These are phyloP conservation scores for Stigmatopora argus DNA, from an alignment of 2,113 vertebrate species.

Conservation along the genomic window DNA sequence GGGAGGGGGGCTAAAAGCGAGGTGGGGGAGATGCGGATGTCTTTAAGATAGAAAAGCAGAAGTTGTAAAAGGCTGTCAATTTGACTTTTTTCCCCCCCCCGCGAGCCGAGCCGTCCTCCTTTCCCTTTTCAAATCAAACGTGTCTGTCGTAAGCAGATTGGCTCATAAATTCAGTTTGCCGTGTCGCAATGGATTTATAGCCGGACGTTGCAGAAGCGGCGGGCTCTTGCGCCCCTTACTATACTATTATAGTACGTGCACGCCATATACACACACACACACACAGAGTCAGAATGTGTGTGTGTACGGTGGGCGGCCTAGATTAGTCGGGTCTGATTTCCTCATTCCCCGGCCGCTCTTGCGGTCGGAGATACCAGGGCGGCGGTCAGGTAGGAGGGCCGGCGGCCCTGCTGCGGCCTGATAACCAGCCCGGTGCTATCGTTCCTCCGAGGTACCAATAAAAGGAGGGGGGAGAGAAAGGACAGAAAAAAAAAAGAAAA, in stretches of 20 bases:
- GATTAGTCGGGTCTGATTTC: slow-evolving; percentile 96
- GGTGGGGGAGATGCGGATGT: too few relatives aligned
- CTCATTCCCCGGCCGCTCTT: slow-evolving; percentile 86
- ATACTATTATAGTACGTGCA: too few relatives aligned
- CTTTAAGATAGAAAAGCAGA: slow-evolving; percentile 29
- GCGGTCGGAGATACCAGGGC: slow-evolving; percentile 91
- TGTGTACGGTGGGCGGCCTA: slow-evolving; percentile 44
- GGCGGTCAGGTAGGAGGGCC: slow-evolving; percentile 81
- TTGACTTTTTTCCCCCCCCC: too few relatives aligned
- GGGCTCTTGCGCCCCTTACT: slow-evolving; percentile 48
- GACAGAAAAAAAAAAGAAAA: not conserved
- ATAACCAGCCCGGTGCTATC: slow-evolving; percentile 46
- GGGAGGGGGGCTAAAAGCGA: too few relatives aligned
- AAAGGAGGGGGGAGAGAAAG: slow-evolving; percentile 16
- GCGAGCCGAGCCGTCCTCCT: slow-evolving; percentile 18
- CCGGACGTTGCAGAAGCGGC: slow-evolving; percentile 98
- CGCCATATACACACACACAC: slow-evolving; percentile 8
- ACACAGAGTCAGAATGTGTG: not conserved
- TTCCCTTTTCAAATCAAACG: slow-evolving; percentile 66
- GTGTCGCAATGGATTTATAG: slow-evolving; percentile 99
- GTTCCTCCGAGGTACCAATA: slow-evolving; percentile 16
- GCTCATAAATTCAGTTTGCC: slow-evolving; percentile 96
- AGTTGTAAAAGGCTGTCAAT: slow-evolving; percentile 6
- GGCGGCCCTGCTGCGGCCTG: slow-evolving; percentile 58
- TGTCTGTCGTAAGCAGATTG: slow-evolving; percentile 92